Evolutionary conservation across 2,113 vertebrate genomes (phyloP).

Genomic region (Myrmecobius fasciatus): DNA sequence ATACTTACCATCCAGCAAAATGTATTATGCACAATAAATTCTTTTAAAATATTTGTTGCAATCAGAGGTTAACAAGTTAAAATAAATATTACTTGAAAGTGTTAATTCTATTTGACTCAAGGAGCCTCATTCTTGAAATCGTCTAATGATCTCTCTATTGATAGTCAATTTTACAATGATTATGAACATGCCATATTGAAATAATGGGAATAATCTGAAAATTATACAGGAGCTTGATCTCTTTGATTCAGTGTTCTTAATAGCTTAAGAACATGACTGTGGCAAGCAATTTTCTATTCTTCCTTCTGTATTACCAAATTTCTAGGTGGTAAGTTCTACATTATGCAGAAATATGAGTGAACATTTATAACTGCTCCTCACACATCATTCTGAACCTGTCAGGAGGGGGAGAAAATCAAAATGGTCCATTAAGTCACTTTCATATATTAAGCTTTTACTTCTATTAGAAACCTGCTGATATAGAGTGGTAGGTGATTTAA

Average conservation of each 20-base stretch:
- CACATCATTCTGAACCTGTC: slow-evolving; percentile 2
- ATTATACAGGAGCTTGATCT: not conserved
- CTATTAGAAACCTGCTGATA: not conserved
- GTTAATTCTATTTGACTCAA: not conserved
- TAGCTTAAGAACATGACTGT: not conserved
- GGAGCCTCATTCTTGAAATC: not conserved
- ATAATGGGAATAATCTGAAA: not conserved
- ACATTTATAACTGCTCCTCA: not conserved
- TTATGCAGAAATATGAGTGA: not conserved
- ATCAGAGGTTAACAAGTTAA: not conserved
- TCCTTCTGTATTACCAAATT: not conserved
- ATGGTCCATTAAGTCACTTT: slow-evolving; percentile 12
- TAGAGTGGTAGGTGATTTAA: not conserved
- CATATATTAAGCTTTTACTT: slow-evolving; percentile 28
- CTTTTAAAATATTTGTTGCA: not conserved
- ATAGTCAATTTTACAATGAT: not conserved
- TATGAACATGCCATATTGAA: not conserved
- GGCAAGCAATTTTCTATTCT: not conserved
- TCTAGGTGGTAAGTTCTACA: not conserved
- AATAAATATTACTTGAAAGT: not conserved
- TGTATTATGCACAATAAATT: not conserved
- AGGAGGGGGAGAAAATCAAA: not conserved
- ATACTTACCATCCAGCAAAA: too few relatives aligned
- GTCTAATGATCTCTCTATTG: not conserved
- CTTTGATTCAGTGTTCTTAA: not conserved